A percentile compares a stretch with the other conserved stretches of the same genome.
Evolutionary conservation across 2,797 vertebrate species (phyloP).

Genomic region (Uromys caudimaculatus): DNA sequence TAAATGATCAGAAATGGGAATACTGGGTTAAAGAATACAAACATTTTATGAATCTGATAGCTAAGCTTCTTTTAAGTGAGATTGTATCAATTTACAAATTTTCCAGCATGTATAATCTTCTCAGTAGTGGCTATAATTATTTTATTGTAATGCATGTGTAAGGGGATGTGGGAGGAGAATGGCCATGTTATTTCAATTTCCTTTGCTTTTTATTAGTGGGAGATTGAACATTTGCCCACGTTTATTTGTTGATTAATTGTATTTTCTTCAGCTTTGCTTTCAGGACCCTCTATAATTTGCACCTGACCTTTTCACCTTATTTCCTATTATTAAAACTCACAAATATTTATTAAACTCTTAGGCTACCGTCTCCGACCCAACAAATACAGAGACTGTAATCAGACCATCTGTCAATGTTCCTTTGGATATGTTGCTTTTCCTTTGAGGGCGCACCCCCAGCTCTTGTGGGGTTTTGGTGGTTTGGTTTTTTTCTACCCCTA

Average conservation of each 20-base stretch:
- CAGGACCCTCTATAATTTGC: slow-evolving; percentile 53
- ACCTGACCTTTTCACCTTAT: slow-evolving; percentile 66
- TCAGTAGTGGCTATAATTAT: slow-evolving; percentile 32
- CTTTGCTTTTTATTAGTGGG: slow-evolving; percentile 63
- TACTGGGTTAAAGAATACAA: slow-evolving; percentile 63
- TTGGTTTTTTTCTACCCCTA: neutral
- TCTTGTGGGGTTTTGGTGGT: neutral
- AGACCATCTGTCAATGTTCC: slow-evolving; percentile 14
- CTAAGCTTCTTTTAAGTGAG: slow-evolving; percentile 38
- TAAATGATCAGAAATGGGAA: slow-evolving; percentile 45
- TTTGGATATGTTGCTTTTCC: slow-evolving; percentile 47
- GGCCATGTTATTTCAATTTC: slow-evolving; percentile 68
- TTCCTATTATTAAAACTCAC: slow-evolving; percentile 63
- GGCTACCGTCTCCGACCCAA: neutral
- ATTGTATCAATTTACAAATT: slow-evolving; percentile 62
- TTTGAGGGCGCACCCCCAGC: neutral
- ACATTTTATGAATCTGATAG: slow-evolving; percentile 42
- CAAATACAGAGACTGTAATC: neutral
- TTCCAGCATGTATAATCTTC: slow-evolving; percentile 44
- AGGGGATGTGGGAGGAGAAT: slow-evolving; percentile 7
- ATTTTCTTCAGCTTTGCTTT: slow-evolving; percentile 71
- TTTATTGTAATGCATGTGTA: slow-evolving; percentile 52
- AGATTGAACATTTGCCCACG: slow-evolving; percentile 60
- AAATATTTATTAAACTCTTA: slow-evolving; percentile 58
- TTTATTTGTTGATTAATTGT: slow-evolving; percentile 73